phyloP scores from a whole-genome alignment of 2,113 vertebrate genomes.

The Shinisaurus crocodilurus region DNA sequence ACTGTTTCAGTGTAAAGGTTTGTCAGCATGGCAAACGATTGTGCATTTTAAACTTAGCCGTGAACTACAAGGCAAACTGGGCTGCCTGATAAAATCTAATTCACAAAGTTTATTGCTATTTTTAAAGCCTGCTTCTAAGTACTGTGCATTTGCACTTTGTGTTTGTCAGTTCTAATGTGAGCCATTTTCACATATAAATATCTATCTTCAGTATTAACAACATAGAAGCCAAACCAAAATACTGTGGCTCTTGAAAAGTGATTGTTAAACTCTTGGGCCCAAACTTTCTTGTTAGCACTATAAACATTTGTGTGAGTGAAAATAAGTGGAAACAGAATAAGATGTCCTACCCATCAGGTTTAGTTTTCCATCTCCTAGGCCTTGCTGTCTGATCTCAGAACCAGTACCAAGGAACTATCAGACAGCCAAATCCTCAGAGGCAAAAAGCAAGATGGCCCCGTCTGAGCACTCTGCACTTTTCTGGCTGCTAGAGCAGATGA shows the following conservation, averaged over 20 bases:
- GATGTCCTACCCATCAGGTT: not conserved
- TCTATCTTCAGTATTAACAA: not conserved
- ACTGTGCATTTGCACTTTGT: not conserved
- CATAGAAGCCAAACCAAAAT: slow-evolving; percentile 1
- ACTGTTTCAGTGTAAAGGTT: not conserved
- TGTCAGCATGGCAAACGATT: not conserved
- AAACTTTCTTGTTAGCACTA: not conserved
- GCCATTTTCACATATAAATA: accelerated
- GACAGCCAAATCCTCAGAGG: not conserved
- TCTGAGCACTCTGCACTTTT: accelerated
- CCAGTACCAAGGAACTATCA: not conserved
- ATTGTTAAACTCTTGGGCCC: not conserved
- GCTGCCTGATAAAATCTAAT: not conserved
- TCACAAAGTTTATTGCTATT: not conserved
- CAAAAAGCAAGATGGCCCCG: accelerated
- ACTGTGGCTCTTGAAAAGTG: not conserved
- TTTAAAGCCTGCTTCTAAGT: not conserved
- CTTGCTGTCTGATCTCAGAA: slow-evolving; percentile 12
- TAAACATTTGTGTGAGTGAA: not conserved
- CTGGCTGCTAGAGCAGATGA: not conserved
- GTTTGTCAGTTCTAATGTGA: not conserved
- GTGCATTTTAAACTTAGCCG: not conserved
- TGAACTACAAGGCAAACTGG: not conserved
- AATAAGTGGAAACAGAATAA: not conserved
- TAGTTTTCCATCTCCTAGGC: not conserved